A percentile compares a stretch with the other conserved stretches of the same genome.
Evolutionary conservation across 2,113 vertebrate species (phyloP).

Genomic region (Pachypanchax playfairii): DNA sequence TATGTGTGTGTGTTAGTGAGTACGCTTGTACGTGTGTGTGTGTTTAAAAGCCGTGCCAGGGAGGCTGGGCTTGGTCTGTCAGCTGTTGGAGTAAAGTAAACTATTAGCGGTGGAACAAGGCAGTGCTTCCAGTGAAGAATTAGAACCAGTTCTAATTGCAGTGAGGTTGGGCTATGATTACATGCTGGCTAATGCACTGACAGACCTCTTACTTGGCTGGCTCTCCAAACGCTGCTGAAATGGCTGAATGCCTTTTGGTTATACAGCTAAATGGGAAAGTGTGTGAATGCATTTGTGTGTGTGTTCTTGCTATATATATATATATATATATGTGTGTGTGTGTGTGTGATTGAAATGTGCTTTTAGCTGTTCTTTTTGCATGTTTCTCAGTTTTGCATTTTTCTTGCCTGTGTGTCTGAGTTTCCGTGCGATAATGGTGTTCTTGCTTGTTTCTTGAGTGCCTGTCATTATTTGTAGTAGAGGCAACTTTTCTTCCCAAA

Average conservation of each 20-base stretch:
- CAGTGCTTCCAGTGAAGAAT: slow-evolving; percentile 73
- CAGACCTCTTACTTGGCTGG: slow-evolving; percentile 75
- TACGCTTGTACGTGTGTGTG: slow-evolving; percentile 30
- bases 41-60: slow-evolving; percentile 23
- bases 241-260: slow-evolving; percentile 75
- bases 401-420: slow-evolving; percentile 10
- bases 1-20: slow-evolving; percentile 25
- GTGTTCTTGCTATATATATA: slow-evolving; percentile 39
- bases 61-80: slow-evolving; percentile 59
- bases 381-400: slow-evolving; percentile 51
- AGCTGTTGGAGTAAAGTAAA: slow-evolving; percentile 76
- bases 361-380: slow-evolving; percentile 39
- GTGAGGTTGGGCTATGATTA: slow-evolving; percentile 80
- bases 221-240: slow-evolving; percentile 69
- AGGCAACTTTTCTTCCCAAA: slow-evolving; percentile 65
- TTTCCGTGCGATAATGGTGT: slow-evolving; percentile 30
- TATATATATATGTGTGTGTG: slow-evolving; percentile 47
- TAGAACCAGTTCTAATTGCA: slow-evolving; percentile 77
- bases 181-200: slow-evolving; percentile 77
- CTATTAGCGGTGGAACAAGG: slow-evolving; percentile 72
- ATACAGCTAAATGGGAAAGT: slow-evolving; percentile 65
- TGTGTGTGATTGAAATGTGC: slow-evolving; percentile 55
- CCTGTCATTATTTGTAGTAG: slow-evolving; percentile 67
- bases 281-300: slow-evolving; percentile 45
- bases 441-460: slow-evolving; percentile 49